Percentiles rank a stretch among this genome's conserved stretches.
These are phyloP conservation scores for Caerostris darwini DNA, from an alignment of 1,140 invertebrate genomes.

Conservation along the genomic window DNA sequence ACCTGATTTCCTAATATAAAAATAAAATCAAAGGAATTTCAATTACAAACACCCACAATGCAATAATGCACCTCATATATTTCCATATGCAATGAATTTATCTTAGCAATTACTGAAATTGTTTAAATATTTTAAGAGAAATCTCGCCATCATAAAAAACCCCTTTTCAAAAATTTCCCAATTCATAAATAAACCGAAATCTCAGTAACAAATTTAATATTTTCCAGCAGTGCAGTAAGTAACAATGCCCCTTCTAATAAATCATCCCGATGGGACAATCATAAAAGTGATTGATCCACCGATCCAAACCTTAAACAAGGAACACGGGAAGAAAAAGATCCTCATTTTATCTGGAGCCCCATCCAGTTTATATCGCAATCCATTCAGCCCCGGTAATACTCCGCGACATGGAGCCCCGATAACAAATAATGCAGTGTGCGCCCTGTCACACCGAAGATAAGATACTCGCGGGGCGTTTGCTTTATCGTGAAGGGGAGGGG, in stretches of 20 bases:
- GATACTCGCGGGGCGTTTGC: constrained; percentile 11
- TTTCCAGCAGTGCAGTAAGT: not conserved
- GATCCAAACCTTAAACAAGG: constrained; percentile 23
- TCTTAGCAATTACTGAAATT: too few relatives aligned
- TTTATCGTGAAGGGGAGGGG: not conserved
- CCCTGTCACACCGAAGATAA: constrained; percentile 10
- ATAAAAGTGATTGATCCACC: constrained; percentile 15
- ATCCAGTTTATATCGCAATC: constrained; percentile 42
- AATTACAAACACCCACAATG: too few relatives aligned
- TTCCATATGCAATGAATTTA: too few relatives aligned
- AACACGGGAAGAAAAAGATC: not conserved
- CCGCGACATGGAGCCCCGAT: not conserved
- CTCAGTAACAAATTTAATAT: too few relatives aligned
- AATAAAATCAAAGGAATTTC: too few relatives aligned
- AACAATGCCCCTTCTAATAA: constrained; percentile 18
- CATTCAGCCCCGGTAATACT: constrained; percentile 11
- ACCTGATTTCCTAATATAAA: too few relatives aligned
- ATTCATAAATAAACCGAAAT: too few relatives aligned
- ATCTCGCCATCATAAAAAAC: not conserved
- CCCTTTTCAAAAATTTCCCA: not conserved
- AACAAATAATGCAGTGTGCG: constrained; percentile 40
- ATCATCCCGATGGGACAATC: not conserved
- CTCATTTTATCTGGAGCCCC: constrained; percentile 23
- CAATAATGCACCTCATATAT: too few relatives aligned
- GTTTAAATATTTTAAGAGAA: not conserved